Percentiles rank a stretch among this genome's conserved stretches.
These are phyloP conservation scores for Chaetophractus vellerosus DNA, from an alignment of 2,797 vertebrate species.

Conservation along the genomic window DNA sequence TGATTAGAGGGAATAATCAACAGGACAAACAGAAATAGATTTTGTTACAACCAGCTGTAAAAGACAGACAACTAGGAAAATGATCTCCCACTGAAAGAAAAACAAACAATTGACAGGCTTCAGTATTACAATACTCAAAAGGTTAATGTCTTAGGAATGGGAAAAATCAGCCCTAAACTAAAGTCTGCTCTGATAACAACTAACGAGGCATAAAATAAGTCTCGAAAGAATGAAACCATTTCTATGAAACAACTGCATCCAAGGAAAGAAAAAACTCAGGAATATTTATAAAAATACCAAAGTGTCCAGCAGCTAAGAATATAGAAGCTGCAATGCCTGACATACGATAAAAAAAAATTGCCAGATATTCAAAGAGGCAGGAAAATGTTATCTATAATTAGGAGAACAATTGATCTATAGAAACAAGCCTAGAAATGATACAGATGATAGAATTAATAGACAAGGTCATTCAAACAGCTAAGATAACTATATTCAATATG, in stretches of 20 bases:
- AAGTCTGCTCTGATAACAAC: not conserved
- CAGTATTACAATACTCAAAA: not conserved
- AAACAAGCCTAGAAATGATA: not conserved
- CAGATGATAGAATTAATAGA: not conserved
- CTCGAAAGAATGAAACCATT: not conserved
- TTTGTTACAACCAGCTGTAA: not conserved
- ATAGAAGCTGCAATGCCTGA: not conserved
- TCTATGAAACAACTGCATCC: not conserved
- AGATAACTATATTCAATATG: not conserved
- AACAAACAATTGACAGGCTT: not conserved
- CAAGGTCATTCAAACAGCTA: not conserved
- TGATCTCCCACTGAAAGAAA: not conserved
- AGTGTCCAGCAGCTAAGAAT: not conserved
- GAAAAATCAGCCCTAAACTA: not conserved
- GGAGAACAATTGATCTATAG: not conserved
- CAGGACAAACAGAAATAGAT: not conserved
- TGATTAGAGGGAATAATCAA: not conserved
- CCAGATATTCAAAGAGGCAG: not conserved
- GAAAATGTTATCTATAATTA: not conserved
- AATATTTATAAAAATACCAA: not conserved
- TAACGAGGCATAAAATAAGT: not conserved
- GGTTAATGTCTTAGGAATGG: not conserved
- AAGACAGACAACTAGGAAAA: not conserved
- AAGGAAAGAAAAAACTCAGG: not conserved
- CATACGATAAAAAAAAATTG: not conserved